phyloP scores from a whole-genome alignment of 1,140 invertebrate genomes.

The Aporrectodea caliginosa region DNA sequence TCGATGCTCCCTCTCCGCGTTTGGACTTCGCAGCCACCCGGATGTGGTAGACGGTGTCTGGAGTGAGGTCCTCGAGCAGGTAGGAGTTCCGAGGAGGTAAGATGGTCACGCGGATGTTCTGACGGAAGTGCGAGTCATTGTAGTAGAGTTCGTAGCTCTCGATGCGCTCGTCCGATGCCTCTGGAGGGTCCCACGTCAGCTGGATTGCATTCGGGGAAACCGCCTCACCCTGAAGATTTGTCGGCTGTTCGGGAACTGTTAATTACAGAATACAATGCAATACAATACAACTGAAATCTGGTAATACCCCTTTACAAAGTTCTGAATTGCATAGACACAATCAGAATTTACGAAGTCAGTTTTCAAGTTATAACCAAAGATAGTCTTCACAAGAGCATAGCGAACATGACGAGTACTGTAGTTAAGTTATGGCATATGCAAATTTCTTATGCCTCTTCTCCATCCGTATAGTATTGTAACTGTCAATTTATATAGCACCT shows the following conservation, averaged over 20 bases:
- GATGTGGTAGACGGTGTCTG: slow-evolving; percentile 92
- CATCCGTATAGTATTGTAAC: too few relatives aligned
- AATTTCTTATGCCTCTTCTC: too few relatives aligned
- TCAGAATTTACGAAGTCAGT: too few relatives aligned
- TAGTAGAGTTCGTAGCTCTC: slow-evolving; percentile 93
- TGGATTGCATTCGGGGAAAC: slow-evolving; percentile 65
- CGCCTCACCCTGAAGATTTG: slow-evolving; percentile 69
- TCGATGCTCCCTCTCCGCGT: slow-evolving; percentile 87
- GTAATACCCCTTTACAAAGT: too few relatives aligned
- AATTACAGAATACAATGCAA: too few relatives aligned
- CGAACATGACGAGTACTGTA: too few relatives aligned
- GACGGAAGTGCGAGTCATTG: slow-evolving; percentile 84
- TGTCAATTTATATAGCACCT: too few relatives aligned
- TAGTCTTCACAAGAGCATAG: too few relatives aligned
- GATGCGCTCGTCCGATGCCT: slow-evolving; percentile 78
- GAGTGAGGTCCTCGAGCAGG: slow-evolving; percentile 79
- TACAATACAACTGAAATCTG: too few relatives aligned
- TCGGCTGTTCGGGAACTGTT: slow-evolving; percentile 91
- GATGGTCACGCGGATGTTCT: slow-evolving; percentile 63
- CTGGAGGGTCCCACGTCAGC: slow-evolving; percentile 82
- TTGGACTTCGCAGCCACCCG: slow-evolving; percentile 89
- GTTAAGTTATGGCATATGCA: too few relatives aligned
- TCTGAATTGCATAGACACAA: too few relatives aligned
- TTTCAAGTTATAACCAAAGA: too few relatives aligned
- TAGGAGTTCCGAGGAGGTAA: slow-evolving; percentile 74